Percentiles rank a stretch among this genome's conserved stretches.
phyloP scores from a whole-genome alignment of 2,888 invertebrate species.

The Notodonta ziczac region DNA sequence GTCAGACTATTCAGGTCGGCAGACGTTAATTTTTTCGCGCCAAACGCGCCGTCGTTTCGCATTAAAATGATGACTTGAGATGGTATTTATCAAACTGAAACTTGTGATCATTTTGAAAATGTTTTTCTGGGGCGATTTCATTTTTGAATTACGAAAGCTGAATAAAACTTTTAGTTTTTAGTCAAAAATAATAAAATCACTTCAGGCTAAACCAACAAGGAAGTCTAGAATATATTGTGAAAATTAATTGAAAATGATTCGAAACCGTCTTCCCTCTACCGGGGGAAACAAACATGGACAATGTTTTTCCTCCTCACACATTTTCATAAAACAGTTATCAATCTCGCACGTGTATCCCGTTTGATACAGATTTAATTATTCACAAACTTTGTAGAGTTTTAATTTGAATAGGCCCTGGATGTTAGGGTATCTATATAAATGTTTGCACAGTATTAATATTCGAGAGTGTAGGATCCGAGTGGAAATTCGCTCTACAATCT shows the following conservation, averaged over 20 bases:
- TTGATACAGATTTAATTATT: slow-evolving; percentile 33
- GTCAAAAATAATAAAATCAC: no score
- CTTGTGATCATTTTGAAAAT: slow-evolving; percentile 29
- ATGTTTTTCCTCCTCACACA: slow-evolving; percentile 1
- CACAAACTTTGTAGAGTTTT: slow-evolving; percentile 31
- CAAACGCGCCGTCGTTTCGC: slow-evolving; percentile 32
- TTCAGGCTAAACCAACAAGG: no score
- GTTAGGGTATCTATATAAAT: slow-evolving; percentile 34
- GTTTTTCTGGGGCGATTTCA: slow-evolving; percentile 31
- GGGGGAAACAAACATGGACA: neutral
- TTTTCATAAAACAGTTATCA: slow-evolving; percentile 1
- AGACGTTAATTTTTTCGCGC: slow-evolving; percentile 41
- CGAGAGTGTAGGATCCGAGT: slow-evolving; percentile 26
- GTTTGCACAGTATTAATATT: slow-evolving; percentile 50
- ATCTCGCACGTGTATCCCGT: slow-evolving; percentile 1
- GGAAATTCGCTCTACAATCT: slow-evolving; percentile 16
- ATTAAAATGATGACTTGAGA: slow-evolving; percentile 54
- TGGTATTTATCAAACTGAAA: slow-evolving; percentile 37
- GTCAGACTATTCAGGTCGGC: slow-evolving; percentile 18
- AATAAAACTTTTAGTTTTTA: no score
- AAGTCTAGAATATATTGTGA: neutral
- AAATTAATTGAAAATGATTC: neutral
- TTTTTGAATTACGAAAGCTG: slow-evolving; percentile 2
- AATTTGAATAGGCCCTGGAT: slow-evolving; percentile 21
- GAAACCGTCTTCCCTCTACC: neutral